Evolutionary conservation across 2,888 invertebrate species (phyloP), one percentile per base, ranked within the genome.

Genomic region (Muscina levida): DNA sequence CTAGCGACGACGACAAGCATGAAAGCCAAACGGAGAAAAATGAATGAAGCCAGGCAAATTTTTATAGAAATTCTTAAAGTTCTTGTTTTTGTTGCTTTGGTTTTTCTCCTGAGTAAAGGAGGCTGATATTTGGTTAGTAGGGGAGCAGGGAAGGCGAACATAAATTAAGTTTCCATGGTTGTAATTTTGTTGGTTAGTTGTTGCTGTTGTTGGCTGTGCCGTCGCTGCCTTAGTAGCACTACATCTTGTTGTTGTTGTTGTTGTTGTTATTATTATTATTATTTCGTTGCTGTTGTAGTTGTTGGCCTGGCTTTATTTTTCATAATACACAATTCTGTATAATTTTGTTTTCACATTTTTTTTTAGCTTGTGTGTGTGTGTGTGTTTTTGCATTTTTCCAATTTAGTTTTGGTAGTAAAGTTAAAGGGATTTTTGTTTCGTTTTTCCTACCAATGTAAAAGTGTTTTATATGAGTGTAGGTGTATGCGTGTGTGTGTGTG

Each of bases 151-250:
- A 79, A 72, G 79, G 73, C 84, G 84, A 84, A 89, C 89, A 89
- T 89, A 89, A 89, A 89, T 90, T 90, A 89, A 89, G 90, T 90
- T 89, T 90, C 89, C 89, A 89, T 90, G 89, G 88, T 88, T 89
- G 89, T 89, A 89, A 88, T 88, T 31, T 31, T 89, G 53, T 77
- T 81, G 74, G 71, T 74, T 77, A 59, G 73, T 72, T 56, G 19
- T 78, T 65, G 62, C 67, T 48, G 46, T 4, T 57, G 88, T 8
- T 31, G 31, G 3, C 51, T 15, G 19, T 13, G 13, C 24, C 13
- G 22, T 24, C 24, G 11, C 17, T 67, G 24, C 24, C 37, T 31
- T 51, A 13, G n/a, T n/a, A n/a, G n/a, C n/a, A n/a, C n/a, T n/a
- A n/a, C n/a, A n/a, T n/a, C n/a, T 11, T 51, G 17, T 26, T 46